Evolutionary conservation across 2,797 vertebrate species (phyloP), one percentile per base, ranked within the genome.

Genomic region (Halcyon badia): DNA sequence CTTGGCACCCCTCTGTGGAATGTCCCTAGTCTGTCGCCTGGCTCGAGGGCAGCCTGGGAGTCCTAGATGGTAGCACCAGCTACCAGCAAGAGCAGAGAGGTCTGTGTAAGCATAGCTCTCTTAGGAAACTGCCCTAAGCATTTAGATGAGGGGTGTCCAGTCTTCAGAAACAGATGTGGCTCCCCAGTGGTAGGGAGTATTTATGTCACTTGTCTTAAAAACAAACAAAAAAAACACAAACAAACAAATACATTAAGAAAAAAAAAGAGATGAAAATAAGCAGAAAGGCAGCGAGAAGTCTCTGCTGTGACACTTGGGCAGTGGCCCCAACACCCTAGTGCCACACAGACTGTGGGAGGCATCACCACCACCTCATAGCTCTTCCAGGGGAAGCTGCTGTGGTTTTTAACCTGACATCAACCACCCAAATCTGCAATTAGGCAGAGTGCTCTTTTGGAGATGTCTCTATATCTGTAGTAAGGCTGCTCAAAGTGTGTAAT

Each of bases 391-490:
- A 81, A 58, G 28, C 4, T 8, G 56, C 41, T 52, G 68, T 51
- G 31, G 48, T 81, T 93, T 90, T 44, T 72, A 65, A 46, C 33
- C 58, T 69, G n/a, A 42, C 88, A 88, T 51, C 54, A 90, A 18
- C 26, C 49, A n/a, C 49, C 75, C 62, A 64, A 82, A 73, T 42
- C 51, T 86, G 73, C 80, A 89, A 60, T 93, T 93, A 90, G 66
- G 46, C 39, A 37, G 58, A 61, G 49, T 24, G 21, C 49, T 91
- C 62, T 86, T 80, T 61, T 54, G 30, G 83, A 84, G 22, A 42
- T 85, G 70, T 61, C 73, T 90, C 87, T 93, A 42, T 87, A 87
- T 72, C 42, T 33, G 51, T 79, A 84, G 73, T 41, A 68, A 72
- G 76, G 52, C 52, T 66, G 25, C 62, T 76, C 66, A 7, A 84